Evolutionary conservation across 2,113 vertebrate species (phyloP), one percentile per base, ranked within the genome.

Genomic region (Brachypteracias leptosomus): DNA sequence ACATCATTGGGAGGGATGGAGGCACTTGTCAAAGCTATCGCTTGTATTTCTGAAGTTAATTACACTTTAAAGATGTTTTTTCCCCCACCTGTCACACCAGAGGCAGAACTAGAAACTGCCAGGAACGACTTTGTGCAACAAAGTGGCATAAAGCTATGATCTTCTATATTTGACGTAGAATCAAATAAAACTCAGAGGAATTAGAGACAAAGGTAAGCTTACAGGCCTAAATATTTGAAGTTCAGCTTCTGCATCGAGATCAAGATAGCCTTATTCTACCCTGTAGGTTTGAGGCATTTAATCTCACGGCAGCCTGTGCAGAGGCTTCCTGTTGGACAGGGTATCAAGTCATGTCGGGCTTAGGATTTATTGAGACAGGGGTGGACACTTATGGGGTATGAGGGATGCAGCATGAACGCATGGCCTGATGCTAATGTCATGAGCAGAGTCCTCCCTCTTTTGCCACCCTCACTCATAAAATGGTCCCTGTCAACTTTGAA

Each of bases 41-140:
- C 82, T 90, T 92, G 28, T 70, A 31, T 88, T 90, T 78, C 44
- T 84, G 36, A 93, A 84, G 33, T 80, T 81, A 92, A 81, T 8
- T 74, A 73, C 18, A 40, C 8, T 72, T 59, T 40, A 78, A 61
- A 65, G 7, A 67, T n/a, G 16, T 61, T 76, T 63, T 84, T n/a
- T 5, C 55, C n/a, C n/a, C 17, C n/a, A 42, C 17, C 47, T 55
- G 31, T 67, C 70, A 63, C 38, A 70, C n/a, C 35, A 65, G 54
- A 89, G n/a, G 16, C 54, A 72, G 78, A 85, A 73, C 12, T 44
- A 68, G 31, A 72, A 82, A 73, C 36, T 88, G 11, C 22, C 31
- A 73, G 25, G 28, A 89, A 46, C 0, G 7, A 66, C 73, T 81
- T 36, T 19, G 26, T 54, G 54, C n/a, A 66, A 54, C 44, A 76